Evolutionary conservation across 2,888 invertebrate genomes (phyloP).

Genomic region (Ochropleura leucogaster): DNA sequence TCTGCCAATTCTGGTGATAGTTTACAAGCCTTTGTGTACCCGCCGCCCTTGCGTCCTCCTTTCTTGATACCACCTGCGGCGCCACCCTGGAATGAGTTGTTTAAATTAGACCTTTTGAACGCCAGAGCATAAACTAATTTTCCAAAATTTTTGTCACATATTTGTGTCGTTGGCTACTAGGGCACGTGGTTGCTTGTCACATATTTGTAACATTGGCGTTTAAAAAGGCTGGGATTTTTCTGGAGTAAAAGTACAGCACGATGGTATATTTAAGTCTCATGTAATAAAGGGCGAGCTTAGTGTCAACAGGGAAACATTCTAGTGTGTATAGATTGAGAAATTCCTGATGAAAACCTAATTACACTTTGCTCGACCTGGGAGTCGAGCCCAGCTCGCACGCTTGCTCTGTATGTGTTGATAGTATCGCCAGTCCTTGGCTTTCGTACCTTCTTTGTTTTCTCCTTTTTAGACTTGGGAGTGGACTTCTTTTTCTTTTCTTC

Average conservation of each 20-base stretch:
- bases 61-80: constrained; percentile 65
- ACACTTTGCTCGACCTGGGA: not conserved
- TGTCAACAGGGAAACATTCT: not conserved
- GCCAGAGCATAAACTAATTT: too few species aligned
- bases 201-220: too few species aligned
- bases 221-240: too few species aligned
- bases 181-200: too few species aligned
- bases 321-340: not conserved
- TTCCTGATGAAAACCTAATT: not conserved
- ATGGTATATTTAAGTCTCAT: not conserved
- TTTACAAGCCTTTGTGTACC: constrained; percentile 96
- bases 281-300: not conserved
- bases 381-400: too few species aligned
- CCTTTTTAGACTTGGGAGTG: constrained; percentile 77
- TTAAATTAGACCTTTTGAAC: not conserved
- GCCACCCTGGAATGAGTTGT: constrained; percentile 25
- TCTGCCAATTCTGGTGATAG: constrained; percentile 96
- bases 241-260: too few species aligned
- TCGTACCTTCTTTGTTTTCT: constrained; percentile 40
- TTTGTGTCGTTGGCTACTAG: too few species aligned
- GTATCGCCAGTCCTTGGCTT: not conserved
- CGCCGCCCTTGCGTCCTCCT: constrained; percentile 88
- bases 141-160: too few species aligned
- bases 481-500: constrained; percentile 91
- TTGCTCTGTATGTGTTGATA: too few species aligned